phyloP scores from a whole-genome alignment of 2,797 vertebrate genomes.

The Basileuterus tristriatus region DNA sequence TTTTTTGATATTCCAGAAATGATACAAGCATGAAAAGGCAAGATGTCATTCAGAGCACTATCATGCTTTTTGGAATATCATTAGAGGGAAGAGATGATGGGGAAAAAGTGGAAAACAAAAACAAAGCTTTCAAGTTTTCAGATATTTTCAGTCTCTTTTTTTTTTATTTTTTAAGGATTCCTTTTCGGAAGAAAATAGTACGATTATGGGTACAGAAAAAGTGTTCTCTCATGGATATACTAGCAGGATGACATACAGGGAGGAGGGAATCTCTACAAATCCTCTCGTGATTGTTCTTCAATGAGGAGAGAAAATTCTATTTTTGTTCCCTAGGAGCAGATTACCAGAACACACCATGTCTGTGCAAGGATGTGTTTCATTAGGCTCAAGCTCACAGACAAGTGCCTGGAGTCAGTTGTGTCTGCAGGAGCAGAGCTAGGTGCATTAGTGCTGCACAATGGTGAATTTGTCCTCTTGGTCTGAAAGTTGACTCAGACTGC shows the following conservation, averaged over 20 bases:
- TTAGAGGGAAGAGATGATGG: not conserved
- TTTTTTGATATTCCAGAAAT: conserved; percentile 11
- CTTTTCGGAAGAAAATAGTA: not conserved
- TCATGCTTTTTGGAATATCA: not conserved
- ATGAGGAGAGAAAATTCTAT: not conserved
- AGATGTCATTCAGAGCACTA: conserved; percentile 18
- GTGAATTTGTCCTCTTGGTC: not conserved
- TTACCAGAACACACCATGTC: fast-evolving
- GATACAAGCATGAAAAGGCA: not conserved
- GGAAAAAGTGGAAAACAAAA: not conserved
- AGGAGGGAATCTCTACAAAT: not conserved
- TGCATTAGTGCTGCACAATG: not conserved
- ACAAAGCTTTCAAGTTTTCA: not conserved
- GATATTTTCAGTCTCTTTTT: not conserved
- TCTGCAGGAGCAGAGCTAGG: not conserved
- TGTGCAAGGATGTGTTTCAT: not conserved
- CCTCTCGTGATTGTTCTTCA: not conserved
- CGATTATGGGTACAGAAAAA: not conserved
- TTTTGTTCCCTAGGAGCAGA: not conserved
- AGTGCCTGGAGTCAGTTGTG: not conserved
- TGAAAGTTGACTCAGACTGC: not conserved
- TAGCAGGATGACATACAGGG: not conserved
- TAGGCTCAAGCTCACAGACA: not conserved
- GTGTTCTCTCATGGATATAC: not conserved
- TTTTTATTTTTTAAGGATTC: not conserved